Evolutionary conservation across 53 echinoderm and acorn worm species (phyloP).

Genomic region (Paracentrotus lividus): DNA sequence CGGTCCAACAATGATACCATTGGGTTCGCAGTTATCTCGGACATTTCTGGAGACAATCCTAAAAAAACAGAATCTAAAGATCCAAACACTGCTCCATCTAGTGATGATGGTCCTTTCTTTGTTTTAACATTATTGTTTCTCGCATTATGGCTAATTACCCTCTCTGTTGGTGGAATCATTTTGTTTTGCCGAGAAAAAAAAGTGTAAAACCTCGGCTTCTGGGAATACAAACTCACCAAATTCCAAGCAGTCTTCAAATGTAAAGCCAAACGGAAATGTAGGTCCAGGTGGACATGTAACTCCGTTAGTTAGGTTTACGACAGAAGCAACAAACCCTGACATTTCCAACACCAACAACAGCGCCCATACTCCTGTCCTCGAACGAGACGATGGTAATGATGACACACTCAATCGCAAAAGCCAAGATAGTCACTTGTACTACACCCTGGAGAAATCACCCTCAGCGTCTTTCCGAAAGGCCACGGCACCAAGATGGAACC

Average conservation of each 20-base stretch:
- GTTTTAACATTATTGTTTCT: too few relatives aligned
- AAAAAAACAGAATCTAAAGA: too few relatives aligned
- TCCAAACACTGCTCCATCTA: too few relatives aligned
- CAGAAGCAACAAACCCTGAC: not conserved
- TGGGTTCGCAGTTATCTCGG: too few relatives aligned
- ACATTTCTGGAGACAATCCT: too few relatives aligned
- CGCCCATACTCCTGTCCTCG: not conserved
- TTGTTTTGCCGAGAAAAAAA: too few relatives aligned
- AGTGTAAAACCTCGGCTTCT: too few relatives aligned
- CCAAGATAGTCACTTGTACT: not conserved
- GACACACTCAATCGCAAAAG: not conserved
- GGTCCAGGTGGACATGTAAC: not conserved
- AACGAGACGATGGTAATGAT: not conserved
- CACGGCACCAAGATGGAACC: not conserved
- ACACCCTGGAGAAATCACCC: conserved; percentile 3
- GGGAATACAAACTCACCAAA: not conserved
- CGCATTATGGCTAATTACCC: too few relatives aligned
- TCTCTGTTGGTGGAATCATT: too few relatives aligned
- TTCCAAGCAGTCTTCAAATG: too few relatives aligned
- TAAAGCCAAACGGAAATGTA: not conserved
- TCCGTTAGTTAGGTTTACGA: not conserved
- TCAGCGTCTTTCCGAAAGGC: not conserved
- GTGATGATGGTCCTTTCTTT: too few relatives aligned
- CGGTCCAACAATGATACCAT: too few relatives aligned
- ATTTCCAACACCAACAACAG: conserved; percentile 5